Percentiles rank a stretch among this genome's conserved stretches.
Conservation (phyloP, 2,113 vertebrate genomes). For the Aplodontia rufa region DNA sequence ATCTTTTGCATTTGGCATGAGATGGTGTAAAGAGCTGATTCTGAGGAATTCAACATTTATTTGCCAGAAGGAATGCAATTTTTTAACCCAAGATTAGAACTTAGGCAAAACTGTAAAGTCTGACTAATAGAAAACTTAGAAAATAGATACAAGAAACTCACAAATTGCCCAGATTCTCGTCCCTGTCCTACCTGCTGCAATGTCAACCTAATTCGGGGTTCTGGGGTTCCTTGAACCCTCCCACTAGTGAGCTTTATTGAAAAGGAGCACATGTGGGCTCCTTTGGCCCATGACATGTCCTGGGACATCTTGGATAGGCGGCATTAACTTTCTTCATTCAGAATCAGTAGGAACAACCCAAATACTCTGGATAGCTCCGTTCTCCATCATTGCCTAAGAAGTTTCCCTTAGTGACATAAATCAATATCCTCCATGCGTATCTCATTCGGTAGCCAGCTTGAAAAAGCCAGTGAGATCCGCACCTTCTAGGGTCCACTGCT, state of each 20-base stretch:
- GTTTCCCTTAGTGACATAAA: not conserved
- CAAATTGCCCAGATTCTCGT: not conserved
- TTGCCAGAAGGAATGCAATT: not conserved
- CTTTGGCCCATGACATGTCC: not conserved
- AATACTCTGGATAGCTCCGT: not conserved
- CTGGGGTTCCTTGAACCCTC: not conserved
- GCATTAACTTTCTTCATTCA: not conserved
- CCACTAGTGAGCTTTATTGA: not conserved
- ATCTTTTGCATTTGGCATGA: not conserved
- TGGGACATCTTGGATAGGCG: rapidly evolving
- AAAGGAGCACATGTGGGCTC: not conserved
- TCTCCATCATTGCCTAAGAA: not conserved
- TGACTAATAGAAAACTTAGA: not conserved
- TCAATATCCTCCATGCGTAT: not conserved
- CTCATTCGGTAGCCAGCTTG: not conserved
- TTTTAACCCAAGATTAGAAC: not conserved
- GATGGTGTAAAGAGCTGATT: not conserved
- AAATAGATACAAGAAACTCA: not conserved
- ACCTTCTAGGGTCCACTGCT: not conserved
- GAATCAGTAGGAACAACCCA: not conserved
- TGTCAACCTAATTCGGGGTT: not conserved
- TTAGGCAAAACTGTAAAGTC: not conserved
- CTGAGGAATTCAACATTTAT: not conserved
- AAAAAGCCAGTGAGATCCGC: not conserved
- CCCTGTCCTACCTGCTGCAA: not conserved